Evolutionary conservation across 2,888 invertebrate species (phyloP).

Genomic region (Hydrotaea diabolus): DNA sequence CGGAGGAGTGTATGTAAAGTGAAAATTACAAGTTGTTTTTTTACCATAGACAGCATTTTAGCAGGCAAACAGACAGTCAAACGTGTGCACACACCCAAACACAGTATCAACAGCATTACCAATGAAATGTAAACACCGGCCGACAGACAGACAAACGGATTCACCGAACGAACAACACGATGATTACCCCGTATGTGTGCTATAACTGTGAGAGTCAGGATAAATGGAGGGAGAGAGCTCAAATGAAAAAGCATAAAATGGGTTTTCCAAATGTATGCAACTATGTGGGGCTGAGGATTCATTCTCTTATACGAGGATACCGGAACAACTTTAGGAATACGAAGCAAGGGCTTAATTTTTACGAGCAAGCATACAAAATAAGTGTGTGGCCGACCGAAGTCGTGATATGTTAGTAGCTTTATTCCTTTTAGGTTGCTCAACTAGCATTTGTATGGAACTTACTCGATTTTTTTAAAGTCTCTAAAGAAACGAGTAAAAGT

Average conservation of each 20-base stretch:
- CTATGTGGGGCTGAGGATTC: not conserved
- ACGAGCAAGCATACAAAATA: no score
- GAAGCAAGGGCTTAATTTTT: no score
- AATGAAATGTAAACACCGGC: slow-evolving; percentile 61
- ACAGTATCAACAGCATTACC: slow-evolving; percentile 58
- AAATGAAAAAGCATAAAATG: slow-evolving; percentile 32
- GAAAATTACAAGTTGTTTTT: slow-evolving; percentile 64
- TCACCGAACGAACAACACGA: slow-evolving; percentile 8
- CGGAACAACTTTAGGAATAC: no score
- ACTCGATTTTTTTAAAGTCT: no score
- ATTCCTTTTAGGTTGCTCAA: no score
- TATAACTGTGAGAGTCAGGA: not conserved
- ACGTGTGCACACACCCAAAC: slow-evolving; percentile 48
- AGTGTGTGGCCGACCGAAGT: no score
- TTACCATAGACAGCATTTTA: slow-evolving; percentile 62
- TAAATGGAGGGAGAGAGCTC: not conserved
- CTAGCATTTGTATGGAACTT: no score
- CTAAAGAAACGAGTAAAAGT: no score
- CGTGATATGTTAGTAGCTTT: no score
- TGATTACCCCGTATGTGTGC: slow-evolving; percentile 36
- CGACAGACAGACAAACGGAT: not conserved
- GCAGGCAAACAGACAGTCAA: slow-evolving; percentile 48
- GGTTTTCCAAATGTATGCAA: slow-evolving; percentile 38
- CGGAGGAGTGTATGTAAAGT: slow-evolving; percentile 44
- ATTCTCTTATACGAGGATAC: no score